phyloP scores from a whole-genome alignment of 2,797 vertebrate genomes.

The Podarcis siculus region DNA sequence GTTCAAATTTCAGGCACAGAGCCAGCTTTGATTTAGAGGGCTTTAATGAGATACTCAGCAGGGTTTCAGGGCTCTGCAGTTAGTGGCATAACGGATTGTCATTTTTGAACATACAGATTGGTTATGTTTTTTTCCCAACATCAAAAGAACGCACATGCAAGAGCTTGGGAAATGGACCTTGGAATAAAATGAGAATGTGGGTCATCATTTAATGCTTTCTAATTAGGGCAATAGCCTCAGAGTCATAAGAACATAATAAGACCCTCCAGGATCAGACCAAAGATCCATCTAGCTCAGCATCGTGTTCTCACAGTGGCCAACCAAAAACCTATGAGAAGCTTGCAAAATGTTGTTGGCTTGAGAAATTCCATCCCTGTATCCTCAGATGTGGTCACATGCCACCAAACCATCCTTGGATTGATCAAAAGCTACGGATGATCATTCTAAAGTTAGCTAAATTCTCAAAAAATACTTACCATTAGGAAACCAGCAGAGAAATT shows the following conservation, averaged over 20 bases:
- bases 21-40: slow-evolving; percentile 40
- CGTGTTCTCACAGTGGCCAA: no score
- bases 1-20: slow-evolving; percentile 38
- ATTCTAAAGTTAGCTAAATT: background rate
- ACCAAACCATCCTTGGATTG: background rate
- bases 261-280: no score
- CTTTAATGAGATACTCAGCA: slow-evolving; percentile 53
- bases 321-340: no score
- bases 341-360: background rate
- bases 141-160: background rate
- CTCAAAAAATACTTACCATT: background rate
- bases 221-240: background rate
- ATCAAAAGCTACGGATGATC: background rate
- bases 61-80: slow-evolving; percentile 42
- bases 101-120: slow-evolving; percentile 36
- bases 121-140: background rate
- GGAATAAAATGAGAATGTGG: background rate
- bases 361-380: background rate
- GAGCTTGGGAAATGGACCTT: slow-evolving; percentile 1
- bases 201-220: background rate
- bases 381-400: background rate
- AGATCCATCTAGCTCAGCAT: no score
- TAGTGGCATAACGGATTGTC: slow-evolving; percentile 18
- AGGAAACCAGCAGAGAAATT: no score
- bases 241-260: background rate